Conservation (phyloP, 2,888 invertebrate species). For the Caenorhabditis sulstoni region DNA sequence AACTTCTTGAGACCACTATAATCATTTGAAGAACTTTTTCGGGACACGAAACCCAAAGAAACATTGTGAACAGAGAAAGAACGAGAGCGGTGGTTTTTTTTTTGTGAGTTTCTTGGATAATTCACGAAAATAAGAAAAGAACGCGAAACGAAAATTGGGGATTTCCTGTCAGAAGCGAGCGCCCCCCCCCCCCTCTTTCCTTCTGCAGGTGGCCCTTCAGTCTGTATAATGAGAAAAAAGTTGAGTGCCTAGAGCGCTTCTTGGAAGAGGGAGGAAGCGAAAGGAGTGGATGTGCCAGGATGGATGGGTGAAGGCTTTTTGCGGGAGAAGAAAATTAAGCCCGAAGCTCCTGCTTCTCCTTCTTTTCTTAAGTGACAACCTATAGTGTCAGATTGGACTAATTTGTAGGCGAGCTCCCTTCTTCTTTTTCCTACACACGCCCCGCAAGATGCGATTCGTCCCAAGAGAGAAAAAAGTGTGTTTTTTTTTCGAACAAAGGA, state of each 20-base stretch:
- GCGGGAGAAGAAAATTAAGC: constrained; percentile 44
- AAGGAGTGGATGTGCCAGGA: constrained; percentile 45
- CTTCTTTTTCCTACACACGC: constrained; percentile 9
- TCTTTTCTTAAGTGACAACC: constrained; percentile 62
- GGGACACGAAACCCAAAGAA: background rate
- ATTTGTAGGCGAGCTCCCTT: constrained; percentile 50
- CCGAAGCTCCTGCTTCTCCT: constrained; percentile 36
- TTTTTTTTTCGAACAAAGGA: constrained; percentile 13
- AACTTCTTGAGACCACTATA: background rate
- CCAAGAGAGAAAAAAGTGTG: constrained; percentile 7
- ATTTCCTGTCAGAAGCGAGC: constrained; percentile 48
- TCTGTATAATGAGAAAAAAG: constrained; percentile 47
- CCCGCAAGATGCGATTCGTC: background rate
- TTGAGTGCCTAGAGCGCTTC: constrained; percentile 26
- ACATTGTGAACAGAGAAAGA: background rate
- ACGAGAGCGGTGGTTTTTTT: background rate
- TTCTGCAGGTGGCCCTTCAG: constrained; percentile 25
- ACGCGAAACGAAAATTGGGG: constrained; percentile 54
- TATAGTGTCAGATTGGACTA: constrained; percentile 66
- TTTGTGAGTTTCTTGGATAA: constrained; percentile 11
- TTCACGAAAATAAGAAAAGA: constrained; percentile 21
- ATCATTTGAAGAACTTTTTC: too few species aligned
- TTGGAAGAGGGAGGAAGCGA: background rate
- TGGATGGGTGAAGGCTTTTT: constrained; percentile 45
- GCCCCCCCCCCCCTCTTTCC: constrained; percentile 3